Evolutionary conservation across 1,140 invertebrate species (phyloP).

Genomic region (Nixonia krombeini): DNA sequence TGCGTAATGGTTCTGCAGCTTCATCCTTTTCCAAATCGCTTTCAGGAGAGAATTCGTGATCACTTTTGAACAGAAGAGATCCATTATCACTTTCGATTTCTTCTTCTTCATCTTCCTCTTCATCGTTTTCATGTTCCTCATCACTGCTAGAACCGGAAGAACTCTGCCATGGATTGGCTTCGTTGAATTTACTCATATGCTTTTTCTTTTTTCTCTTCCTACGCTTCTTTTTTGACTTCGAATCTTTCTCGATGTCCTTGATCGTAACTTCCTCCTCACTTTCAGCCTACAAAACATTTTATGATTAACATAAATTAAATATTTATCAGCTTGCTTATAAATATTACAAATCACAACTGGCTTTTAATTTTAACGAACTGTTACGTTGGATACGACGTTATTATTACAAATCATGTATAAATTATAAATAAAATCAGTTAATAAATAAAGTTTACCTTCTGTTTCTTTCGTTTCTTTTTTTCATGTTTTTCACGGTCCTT

Average conservation of each 20-base stretch:
- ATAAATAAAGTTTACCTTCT: no score
- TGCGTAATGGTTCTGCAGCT: conserved; percentile 73
- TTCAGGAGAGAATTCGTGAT: conserved; percentile 92
- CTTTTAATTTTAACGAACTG: no score
- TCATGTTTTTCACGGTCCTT: conserved; percentile 71
- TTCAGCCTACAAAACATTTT: conserved; percentile 44
- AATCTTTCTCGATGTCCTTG: conserved; percentile 48
- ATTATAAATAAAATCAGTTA: no score
- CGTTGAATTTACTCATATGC: conserved; percentile 73
- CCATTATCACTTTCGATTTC: conserved; percentile 77
- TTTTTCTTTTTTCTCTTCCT: conserved; percentile 75
- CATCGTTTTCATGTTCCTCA: conserved; percentile 75
- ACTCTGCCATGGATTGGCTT: conserved; percentile 78
- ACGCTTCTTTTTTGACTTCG: conserved; percentile 70
- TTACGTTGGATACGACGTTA: no score
- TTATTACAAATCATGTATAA: neutral
- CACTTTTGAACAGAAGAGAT: conserved; percentile 82
- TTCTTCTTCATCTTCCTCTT: conserved; percentile 77
- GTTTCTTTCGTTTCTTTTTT: conserved; percentile 63
- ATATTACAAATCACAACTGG: no score
- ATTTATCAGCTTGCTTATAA: conserved; percentile 1
- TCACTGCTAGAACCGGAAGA: conserved; percentile 77
- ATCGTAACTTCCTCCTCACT: conserved; percentile 61
- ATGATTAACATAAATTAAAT: no score
- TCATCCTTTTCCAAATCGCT: conserved; percentile 77